Base-by-base conservation (phyloP, 2,797 vertebrate species). In the Mycteria americana region DNA sequence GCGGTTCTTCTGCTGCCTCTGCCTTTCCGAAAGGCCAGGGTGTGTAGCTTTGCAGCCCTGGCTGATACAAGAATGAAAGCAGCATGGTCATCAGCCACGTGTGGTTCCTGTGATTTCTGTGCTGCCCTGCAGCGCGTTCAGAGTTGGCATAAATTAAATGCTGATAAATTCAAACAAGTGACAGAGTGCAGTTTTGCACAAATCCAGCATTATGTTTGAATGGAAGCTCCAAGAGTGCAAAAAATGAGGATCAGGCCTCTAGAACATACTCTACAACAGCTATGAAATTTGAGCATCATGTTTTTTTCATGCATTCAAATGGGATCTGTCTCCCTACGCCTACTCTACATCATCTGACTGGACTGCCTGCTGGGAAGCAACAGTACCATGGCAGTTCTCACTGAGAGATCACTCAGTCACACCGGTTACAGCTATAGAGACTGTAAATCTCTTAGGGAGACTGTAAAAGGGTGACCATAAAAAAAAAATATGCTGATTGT, bases 251-350 rank as follows among this genome's bases (percentile, higher is more conserved):
- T 95, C 84, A 93, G 82, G 73, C 73, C 11, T 77, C 94, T 81
- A 88, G 88, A 97, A 97, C 87, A 84, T 93, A 93, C 85, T 56
- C 93, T 75, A 75, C 95, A 96, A 92, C 94, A 88, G 88, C 93
- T 97, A 97, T 96, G 89, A 96, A 95, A 97, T 96, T 95, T 95
- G 89, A 93, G 94, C 85, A 96, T 95, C 92, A 93, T 97, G 95
- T 96, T 97, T 96, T 92, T 97, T 97, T 97, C 91, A 97, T 97
- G 96, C 95, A 95, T 96, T 97, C 95, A 97, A 97, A 97, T 94
- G 88, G 95, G 93, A 97, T 97, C 95, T 96, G 94, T 89, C 92
- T 96, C 77, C 65, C 92, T 91, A 59, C 2, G 75, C 92, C 92
- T 96, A 77, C 75, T 93, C 92, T 78, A 84, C 90, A 89, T 90